Base-by-base conservation (phyloP, 1,140 invertebrate genomes). In the Danaus melanippus region DNA sequence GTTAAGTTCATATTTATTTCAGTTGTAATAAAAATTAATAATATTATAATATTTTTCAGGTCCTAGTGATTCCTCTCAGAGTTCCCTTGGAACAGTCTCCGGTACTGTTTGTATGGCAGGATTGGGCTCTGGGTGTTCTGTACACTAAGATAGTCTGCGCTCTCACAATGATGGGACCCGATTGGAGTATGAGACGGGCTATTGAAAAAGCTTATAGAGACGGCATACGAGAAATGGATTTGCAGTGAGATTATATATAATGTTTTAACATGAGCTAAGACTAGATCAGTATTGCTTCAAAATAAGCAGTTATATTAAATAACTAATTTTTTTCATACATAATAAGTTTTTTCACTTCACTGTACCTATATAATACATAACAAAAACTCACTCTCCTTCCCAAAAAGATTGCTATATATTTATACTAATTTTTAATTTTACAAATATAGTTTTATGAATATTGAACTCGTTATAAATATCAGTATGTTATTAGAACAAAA, bases 131-230 rank as follows among this genome's bases (percentile, higher is more conserved):
- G 6, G 98, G 98, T 9, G 96, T 99, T 8, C 88, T 99, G 0
- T 98, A 99, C 76, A 98, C 97, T 2, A 99, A 99, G 89, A 99
- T 99, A 56, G 94, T 97, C n/a, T 97, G 96, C 68, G 98, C 96
- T 1, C 87, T 98, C 3, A 97, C 96, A 0, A 94, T 99, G 90
- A 99, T 99, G 96, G 97, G 97, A 0, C 98, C 97, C 0, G 97
- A 99, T 76, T 99, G 97, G 94, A 92, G 93, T 76, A 87, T 99
- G 52, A 93, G 97, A 46, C 88, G 93, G 5, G 95, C 95, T 1
- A 93, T 99, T 46, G 98, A 99, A 79, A 91, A 95, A 66, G 96
- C 96, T 9, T 94, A 94, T 70, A 88, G 92, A 9, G 96, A 98
- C 75, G 98, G 98, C 1, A 91, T 99, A 41, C 87, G 96, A 4